phyloP scores from a whole-genome alignment of 1,140 invertebrate species.

The Cylas formicarius region DNA sequence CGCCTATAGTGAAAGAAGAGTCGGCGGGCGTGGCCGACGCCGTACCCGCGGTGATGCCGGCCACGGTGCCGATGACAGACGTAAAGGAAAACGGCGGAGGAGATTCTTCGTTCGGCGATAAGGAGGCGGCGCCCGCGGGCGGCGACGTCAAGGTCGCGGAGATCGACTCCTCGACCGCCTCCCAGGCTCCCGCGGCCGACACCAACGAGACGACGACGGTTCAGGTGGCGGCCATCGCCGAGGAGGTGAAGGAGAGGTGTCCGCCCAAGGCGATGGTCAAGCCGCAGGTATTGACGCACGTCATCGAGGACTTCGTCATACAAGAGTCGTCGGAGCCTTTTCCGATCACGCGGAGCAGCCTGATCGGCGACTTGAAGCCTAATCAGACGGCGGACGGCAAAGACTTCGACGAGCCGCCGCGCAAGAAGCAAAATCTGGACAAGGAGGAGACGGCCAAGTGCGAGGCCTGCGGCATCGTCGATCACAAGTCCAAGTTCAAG shows the following conservation, averaged over 20 bases:
- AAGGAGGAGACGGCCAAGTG: slow-evolving; percentile 58
- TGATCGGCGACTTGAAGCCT: slow-evolving; percentile 44
- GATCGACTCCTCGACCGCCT: too few relatives aligned
- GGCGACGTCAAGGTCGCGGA: too few relatives aligned
- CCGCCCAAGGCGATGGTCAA: slow-evolving; percentile 90
- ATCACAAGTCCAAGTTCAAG: slow-evolving; percentile 62
- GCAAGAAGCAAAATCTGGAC: slow-evolving; percentile 44
- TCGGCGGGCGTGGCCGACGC: slow-evolving; percentile 9
- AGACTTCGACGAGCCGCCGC: slow-evolving; percentile 62
- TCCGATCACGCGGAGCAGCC: slow-evolving; percentile 62
- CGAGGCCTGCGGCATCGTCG: slow-evolving; percentile 70
- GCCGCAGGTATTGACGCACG: slow-evolving; percentile 91
- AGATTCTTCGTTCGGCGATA: too few relatives aligned
- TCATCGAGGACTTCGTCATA: slow-evolving; percentile 95
- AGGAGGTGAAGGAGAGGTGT: slow-evolving; percentile 52
- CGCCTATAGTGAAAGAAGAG: slow-evolving; percentile 24
- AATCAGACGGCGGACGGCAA: slow-evolving; percentile 46
- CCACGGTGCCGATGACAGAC: not conserved
- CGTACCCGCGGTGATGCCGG: slow-evolving; percentile 3
- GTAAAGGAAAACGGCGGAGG: slow-evolving; percentile 27
- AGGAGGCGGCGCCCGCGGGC: slow-evolving; percentile 15
- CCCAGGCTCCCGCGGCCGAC: too few relatives aligned
- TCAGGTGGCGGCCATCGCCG: slow-evolving; percentile 40
- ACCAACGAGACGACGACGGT: too few relatives aligned
- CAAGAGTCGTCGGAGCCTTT: slow-evolving; percentile 89